These are phyloP conservation scores for Artibeus jamaicensis DNA, from an alignment of 2,797 vertebrate genomes.

Conservation along the genomic window DNA sequence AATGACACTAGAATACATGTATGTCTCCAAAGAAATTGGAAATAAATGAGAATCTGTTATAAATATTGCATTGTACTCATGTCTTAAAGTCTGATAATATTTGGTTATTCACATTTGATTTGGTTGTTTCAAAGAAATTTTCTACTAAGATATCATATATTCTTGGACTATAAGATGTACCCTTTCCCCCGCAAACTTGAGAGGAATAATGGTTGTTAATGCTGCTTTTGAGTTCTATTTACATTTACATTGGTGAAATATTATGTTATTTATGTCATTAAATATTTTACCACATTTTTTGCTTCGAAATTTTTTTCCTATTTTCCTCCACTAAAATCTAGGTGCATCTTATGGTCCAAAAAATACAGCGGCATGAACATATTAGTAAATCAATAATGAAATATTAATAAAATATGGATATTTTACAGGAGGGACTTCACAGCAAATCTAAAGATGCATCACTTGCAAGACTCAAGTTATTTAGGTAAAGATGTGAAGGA, in stretches of 20 bases:
- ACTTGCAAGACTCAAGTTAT: neutral
- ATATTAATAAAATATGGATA: neutral
- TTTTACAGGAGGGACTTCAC: neutral
- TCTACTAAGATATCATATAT: neutral
- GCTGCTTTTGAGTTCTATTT: too few relatives aligned
- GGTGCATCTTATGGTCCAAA: too few relatives aligned
- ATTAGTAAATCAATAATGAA: neutral
- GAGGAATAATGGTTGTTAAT: too few relatives aligned
- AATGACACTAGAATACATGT: neutral
- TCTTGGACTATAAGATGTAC: too few relatives aligned
- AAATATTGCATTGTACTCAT: neutral
- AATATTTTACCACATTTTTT: too few relatives aligned
- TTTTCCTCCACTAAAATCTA: too few relatives aligned
- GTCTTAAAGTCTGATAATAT: neutral
- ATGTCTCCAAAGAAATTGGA: neutral
- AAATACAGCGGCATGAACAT: neutral
- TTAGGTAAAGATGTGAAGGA: neutral
- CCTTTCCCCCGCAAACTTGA: too few relatives aligned
- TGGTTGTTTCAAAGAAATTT: neutral
- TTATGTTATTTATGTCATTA: too few relatives aligned
- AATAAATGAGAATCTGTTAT: neutral
- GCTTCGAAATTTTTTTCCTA: too few relatives aligned
- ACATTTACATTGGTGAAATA: too few relatives aligned
- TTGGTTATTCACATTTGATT: slow-evolving; percentile 26
- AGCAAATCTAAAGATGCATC: neutral